Base-by-base conservation (phyloP, 2,113 vertebrate genomes). In the Pterocles gutturalis region DNA sequence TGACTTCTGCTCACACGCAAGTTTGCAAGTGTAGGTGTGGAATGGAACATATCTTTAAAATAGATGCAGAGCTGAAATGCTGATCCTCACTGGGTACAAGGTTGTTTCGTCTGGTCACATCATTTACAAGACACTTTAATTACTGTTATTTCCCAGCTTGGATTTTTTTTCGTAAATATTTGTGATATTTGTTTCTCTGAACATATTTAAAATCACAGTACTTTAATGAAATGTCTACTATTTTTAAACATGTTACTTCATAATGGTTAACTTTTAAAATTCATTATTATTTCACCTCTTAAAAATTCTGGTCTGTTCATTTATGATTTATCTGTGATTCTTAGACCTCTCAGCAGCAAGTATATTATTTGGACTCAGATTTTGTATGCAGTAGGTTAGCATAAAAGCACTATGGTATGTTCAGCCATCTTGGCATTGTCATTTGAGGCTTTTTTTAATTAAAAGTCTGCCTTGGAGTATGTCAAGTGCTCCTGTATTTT, bases 381-480 rank as follows among this genome's bases (percentile, higher is more conserved):
- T 79, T 87, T 83, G 67, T 21, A 48, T 77, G 19, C 46, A 41
- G 36, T 62, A 75, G 90, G 78, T 33, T 89, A 89, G 87, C 93
- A 91, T 95, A 91, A 97, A 96, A 97, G 83, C 94, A 89, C 90
- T 60, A 18, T 67, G 66, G 93, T 77, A 77, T 86, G 77, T 88
- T 96, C 96, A 87, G 97, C 98, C 98, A 97, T 98, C 97, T 98
- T 98, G 97, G 96, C 93, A 96, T 98, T 98, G 98, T 98, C 96
- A 87, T 97, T 94, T 94, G 95, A 97, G 96, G 92, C 90, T 97
- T 96, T 96, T 93, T 97, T 98, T 98, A 98, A 98, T 98, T 98
- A 98, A 98, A 98, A 98, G 97, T 98, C 98, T 98, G 98, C 98
- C 97, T 98, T 96, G 34, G 98, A 98, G 96, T 98, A 97, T 98